A percentile compares a stretch with the other conserved stretches of the same genome.
Conservation (phyloP, 2,888 invertebrate species). For the Gastrophysa polygoni region DNA sequence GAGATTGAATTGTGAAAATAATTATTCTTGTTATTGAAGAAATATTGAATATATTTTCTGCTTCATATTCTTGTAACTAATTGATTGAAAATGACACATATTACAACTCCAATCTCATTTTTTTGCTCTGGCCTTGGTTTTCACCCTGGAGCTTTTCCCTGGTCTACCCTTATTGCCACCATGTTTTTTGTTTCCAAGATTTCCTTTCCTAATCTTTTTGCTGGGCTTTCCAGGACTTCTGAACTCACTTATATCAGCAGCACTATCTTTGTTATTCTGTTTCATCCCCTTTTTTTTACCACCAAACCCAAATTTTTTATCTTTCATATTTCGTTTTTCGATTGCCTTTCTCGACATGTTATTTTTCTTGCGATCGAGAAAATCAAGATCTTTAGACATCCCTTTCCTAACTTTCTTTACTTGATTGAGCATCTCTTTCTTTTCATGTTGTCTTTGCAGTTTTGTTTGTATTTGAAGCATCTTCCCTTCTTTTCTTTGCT, state of each 20-base stretch:
- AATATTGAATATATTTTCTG: conserved; percentile 33
- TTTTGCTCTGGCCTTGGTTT: conserved; percentile 54
- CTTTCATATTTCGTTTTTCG: conserved; percentile 71
- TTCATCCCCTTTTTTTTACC: conserved; percentile 93
- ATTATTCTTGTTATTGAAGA: conserved; percentile 28
- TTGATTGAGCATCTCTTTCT: conserved; percentile 89
- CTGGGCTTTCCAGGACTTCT: conserved; percentile 50
- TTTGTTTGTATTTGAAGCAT: conserved; percentile 82
- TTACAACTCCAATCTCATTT: too few species aligned
- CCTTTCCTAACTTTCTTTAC: conserved; percentile 91
- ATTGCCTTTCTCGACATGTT: conserved; percentile 49
- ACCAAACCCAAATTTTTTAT: conserved; percentile 92
- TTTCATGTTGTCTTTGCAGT: conserved; percentile 85
- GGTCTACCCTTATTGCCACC: conserved; percentile 46
- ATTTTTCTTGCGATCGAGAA: conserved; percentile 68
- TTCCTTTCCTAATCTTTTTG: conserved; percentile 37
- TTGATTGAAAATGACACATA: too few species aligned
- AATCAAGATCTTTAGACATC: conserved; percentile 77
- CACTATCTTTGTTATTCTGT: conserved; percentile 82
- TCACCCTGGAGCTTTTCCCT: conserved; percentile 59
- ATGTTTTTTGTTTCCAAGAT: conserved; percentile 30
- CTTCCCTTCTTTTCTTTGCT: conserved; percentile 92
- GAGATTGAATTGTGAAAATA: conserved; percentile 31
- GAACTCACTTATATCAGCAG: conserved; percentile 69
- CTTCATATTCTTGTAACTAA: conserved; percentile 17